Percentiles rank a stretch among this genome's conserved stretches.
These are phyloP conservation scores for Chiroxiphia lanceolata DNA, from an alignment of 2,797 vertebrate species.

Conservation along the genomic window DNA sequence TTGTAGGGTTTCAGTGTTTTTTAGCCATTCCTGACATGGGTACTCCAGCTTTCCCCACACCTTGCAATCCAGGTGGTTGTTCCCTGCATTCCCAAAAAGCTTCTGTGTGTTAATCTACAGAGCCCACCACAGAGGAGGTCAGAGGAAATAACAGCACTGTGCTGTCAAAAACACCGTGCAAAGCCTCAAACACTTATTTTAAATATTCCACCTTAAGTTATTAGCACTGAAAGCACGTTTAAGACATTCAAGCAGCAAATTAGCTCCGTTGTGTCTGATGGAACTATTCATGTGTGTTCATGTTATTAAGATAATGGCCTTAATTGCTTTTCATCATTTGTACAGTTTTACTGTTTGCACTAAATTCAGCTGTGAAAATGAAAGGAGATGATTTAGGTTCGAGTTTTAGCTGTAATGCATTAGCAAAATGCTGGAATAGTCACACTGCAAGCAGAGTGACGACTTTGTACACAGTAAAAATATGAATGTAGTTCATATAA, in stretches of 20 bases:
- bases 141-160: background rate
- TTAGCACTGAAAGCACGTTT: background rate
- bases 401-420: background rate
- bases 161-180: background rate
- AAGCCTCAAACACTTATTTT: background rate
- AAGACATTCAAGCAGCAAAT: background rate
- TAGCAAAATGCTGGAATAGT: background rate
- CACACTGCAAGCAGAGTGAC: background rate
- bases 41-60: background rate
- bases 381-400: background rate
- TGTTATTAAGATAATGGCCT: background rate
- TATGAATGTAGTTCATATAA: background rate
- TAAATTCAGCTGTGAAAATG: slow-evolving; percentile 1
- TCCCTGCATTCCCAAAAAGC: background rate
- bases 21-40: background rate
- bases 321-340: slow-evolving; percentile 7
- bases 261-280: background rate
- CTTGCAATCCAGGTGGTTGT: background rate
- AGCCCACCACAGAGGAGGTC: background rate
- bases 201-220: background rate
- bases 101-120: background rate
- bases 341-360: slow-evolving; percentile 6
- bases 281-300: background rate
- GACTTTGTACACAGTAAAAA: background rate
- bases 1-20: background rate